A percentile compares a stretch with the other conserved stretches of the same genome.
These are phyloP conservation scores for Benitochromis conjunctus DNA, from an alignment of 2,113 vertebrate species.

Conservation along the genomic window DNA sequence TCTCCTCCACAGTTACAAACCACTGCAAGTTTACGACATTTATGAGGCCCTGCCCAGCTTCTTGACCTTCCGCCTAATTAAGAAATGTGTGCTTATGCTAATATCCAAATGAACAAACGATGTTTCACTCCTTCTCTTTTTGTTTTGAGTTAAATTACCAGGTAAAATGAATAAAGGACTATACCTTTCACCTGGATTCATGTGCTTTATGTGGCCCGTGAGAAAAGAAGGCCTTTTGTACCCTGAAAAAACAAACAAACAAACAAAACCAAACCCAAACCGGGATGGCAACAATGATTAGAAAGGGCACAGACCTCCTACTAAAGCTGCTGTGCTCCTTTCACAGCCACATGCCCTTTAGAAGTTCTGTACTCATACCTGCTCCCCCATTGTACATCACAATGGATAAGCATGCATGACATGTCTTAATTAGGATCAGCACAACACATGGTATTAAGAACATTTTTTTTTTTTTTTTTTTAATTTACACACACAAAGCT, in stretches of 20 bases:
- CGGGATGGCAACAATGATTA: not conserved
- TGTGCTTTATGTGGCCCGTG: not conserved
- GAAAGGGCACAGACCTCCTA: not conserved
- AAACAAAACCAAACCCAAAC: not conserved
- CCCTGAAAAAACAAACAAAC: not conserved
- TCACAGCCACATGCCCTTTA: not conserved
- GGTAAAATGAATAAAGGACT: not conserved
- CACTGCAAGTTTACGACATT: not conserved
- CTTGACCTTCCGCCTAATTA: not conserved
- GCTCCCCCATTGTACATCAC: not conserved
- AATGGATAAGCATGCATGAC: not conserved
- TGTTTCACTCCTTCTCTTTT: not conserved
- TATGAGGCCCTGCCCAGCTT: not conserved
- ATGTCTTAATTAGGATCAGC: not conserved
- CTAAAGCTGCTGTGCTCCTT: not conserved
- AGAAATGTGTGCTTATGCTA: not conserved
- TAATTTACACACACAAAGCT: not conserved
- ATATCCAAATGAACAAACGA: not conserved
- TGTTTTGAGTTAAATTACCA: not conserved
- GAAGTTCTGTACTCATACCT: not conserved
- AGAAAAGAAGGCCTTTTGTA: not conserved
- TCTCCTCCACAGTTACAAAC: not conserved
- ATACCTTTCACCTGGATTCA: conserved; percentile 1
- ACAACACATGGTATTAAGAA: not conserved
- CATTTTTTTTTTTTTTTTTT: not conserved